These are phyloP conservation scores for Rhopalosiphum maidis DNA, from an alignment of 1,140 invertebrate genomes.

Conservation along the genomic window DNA sequence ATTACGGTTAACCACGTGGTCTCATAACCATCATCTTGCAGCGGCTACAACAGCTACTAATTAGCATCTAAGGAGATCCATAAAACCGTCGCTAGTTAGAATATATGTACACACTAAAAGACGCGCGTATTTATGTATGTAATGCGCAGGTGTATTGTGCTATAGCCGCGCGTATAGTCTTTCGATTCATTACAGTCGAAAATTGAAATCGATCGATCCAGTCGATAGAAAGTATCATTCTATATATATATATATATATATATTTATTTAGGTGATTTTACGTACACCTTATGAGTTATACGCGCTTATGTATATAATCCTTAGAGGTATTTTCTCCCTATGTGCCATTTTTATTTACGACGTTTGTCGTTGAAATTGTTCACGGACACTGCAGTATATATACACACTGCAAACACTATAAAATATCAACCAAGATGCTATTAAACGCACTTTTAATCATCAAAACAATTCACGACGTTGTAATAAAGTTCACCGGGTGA, in stretches of 20 bases:
- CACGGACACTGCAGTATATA: background rate
- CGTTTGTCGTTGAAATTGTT: background rate
- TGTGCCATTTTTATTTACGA: conserved; percentile 31
- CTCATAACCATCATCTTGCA: no score
- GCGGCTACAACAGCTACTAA: no score
- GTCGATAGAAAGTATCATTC: background rate
- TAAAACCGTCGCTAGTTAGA: no score
- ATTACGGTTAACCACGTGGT: no score
- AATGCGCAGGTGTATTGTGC: background rate
- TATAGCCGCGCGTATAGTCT: background rate
- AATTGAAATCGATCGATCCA: conserved; percentile 15
- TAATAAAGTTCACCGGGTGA: conserved; percentile 16
- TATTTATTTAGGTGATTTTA: background rate
- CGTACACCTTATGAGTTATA: background rate
- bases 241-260: background rate
- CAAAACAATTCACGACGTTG: conserved; percentile 19
- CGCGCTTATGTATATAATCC: background rate
- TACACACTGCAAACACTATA: conserved; percentile 16
- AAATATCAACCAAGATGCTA: background rate
- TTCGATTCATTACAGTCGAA: conserved; percentile 2
- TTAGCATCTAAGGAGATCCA: no score
- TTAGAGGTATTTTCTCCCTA: background rate
- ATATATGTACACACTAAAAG: no score
- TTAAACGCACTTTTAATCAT: conserved; percentile 42
- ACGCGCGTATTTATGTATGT: background rate